Evolutionary conservation across 2,113 vertebrate genomes (phyloP), one percentile per base, ranked within the genome.

Genomic region (Numida meleagris): DNA sequence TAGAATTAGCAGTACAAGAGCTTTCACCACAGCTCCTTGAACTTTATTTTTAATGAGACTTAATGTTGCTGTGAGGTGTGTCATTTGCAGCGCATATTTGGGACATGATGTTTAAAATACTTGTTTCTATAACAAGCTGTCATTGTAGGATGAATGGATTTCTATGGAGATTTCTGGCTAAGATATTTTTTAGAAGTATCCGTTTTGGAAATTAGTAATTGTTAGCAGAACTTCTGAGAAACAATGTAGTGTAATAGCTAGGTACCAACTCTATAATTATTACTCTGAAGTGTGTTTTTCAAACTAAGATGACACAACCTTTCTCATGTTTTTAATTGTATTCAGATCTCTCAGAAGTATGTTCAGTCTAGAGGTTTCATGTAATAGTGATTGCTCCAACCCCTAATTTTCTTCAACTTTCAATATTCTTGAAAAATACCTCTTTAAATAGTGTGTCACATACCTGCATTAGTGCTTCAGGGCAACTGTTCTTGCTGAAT

Each of bases 151-250:
- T 55, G 42, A 92, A 71, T 72, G 17, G 12, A 34, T 91, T 84
- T 82, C 51, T 90, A 84, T 34, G 75, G 38, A 20, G 43, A 68
- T 63, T 95, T 91, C 61, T 91, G 53, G 14, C 62, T 51, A 75
- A 40, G 4, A 10, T 66, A 55, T 72, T 84, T 84, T 94, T 87
- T 72, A 27, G 42, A 74, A 67, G 23, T 68, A 82, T 84, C 50
- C 86, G 67, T 63, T 95, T 84, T 46, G 33, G n/a, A 89, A 93
- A 91, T 82, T 73, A 85, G 51, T 89, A 87, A 70, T 88, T 73
- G 74, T 20, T 82, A 24, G 89, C 79, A 70, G 20, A 65, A 71
- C 75, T 90, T 88, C 74, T 92, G 51, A 86, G 34, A 92, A 89
- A 65, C 1, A 31, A 48, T 24, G 6, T 24, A 57, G 40, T 65